Conservation (phyloP, 1,140 invertebrate genomes). For the Cherax quadricarinatus region DNA sequence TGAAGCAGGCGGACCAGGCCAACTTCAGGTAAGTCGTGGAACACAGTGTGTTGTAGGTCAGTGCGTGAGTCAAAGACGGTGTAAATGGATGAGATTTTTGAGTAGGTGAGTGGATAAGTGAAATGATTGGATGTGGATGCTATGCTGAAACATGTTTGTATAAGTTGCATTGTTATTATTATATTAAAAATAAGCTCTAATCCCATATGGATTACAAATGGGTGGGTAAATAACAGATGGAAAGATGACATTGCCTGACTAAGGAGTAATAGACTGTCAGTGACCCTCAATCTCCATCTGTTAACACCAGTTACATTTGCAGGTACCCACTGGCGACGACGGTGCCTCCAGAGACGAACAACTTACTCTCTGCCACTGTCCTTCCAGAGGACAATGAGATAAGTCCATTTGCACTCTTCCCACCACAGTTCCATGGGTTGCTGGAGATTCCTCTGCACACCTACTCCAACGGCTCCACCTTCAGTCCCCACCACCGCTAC, state of each 20-base stretch:
- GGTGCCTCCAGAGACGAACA: neutral
- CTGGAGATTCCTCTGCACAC: slow-evolving; percentile 46
- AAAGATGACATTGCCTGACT: too few species aligned
- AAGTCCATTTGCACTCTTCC: slow-evolving; percentile 34
- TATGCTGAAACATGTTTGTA: neutral
- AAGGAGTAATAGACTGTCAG: too few species aligned
- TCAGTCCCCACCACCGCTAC: slow-evolving; percentile 20
- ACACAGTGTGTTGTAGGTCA: neutral
- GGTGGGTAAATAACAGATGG: too few species aligned
- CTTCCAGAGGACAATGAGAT: slow-evolving; percentile 7
- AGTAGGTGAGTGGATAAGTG: neutral
- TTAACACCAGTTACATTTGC: neutral
- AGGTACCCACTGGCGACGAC: slow-evolving; percentile 54
- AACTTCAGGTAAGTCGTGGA: slow-evolving; percentile 44
- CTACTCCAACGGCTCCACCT: slow-evolving; percentile 26
- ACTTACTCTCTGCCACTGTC: neutral
- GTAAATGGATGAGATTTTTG: too few species aligned
- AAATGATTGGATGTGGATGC: neutral
- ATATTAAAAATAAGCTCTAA: too few species aligned
- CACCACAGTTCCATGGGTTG: slow-evolving; percentile 37
- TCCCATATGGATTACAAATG: too few species aligned
- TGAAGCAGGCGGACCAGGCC: slow-evolving; percentile 61
- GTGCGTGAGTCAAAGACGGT: neutral
- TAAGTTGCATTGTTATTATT: neutral
- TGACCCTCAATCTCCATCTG: too few species aligned